These are phyloP conservation scores for Meteorus cinctellus DNA, from an alignment of 2,888 invertebrate species.

Conservation along the genomic window DNA sequence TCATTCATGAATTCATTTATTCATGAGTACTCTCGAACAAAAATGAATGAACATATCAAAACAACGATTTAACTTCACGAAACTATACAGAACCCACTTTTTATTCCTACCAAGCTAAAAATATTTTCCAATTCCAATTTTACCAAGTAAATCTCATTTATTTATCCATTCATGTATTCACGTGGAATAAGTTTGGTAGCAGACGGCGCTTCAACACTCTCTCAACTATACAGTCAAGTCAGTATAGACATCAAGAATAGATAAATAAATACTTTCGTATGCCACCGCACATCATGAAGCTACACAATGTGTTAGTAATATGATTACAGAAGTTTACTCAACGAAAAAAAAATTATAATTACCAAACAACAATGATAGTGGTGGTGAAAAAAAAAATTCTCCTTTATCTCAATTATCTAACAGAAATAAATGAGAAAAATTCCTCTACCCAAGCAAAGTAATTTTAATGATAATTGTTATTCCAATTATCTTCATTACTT, in stretches of 20 bases:
- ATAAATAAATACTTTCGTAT: too few species aligned
- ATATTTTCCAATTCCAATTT: conserved; percentile 27
- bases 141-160: conserved; percentile 31
- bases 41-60: not conserved
- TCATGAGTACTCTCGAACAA: conserved; percentile 21
- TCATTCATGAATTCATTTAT: conserved; percentile 14
- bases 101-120: not conserved
- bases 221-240: not conserved
- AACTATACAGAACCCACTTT: conserved; percentile 11
- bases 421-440: too few species aligned
- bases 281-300: too few species aligned
- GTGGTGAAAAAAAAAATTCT: too few species aligned
- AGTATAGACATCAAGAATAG: not conserved
- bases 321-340: too few species aligned
- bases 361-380: too few species aligned
- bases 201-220: conserved; percentile 10
- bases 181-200: conserved; percentile 8
- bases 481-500: too few species aligned
- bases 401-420: too few species aligned
- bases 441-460: too few species aligned
- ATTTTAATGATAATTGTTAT: too few species aligned
- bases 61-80: not conserved
- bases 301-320: too few species aligned
- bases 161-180: conserved; percentile 40
- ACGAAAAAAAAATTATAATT: too few species aligned